Conservation (phyloP, 2,113 vertebrate genomes). For the Rhinichthys klamathensis region DNA sequence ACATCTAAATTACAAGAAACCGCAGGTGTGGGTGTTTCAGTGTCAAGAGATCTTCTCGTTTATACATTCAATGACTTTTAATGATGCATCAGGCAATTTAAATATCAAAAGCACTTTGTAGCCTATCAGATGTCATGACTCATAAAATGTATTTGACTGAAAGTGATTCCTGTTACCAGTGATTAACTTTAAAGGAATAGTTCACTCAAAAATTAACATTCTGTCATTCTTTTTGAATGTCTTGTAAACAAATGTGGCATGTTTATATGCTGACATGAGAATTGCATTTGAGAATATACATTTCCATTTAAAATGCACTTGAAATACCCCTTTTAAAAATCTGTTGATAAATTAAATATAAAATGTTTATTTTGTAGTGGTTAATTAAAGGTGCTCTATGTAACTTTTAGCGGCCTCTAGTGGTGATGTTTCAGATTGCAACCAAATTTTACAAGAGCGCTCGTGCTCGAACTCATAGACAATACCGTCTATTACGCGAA, state of each 20-base stretch:
- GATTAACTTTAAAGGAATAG: neutral
- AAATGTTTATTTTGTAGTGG: neutral
- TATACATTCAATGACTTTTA: neutral
- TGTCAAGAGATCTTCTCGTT: slow-evolving; percentile 15
- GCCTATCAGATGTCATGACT: slow-evolving; percentile 26
- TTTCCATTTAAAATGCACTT: neutral
- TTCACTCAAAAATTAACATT: neutral
- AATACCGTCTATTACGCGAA: too few species aligned
- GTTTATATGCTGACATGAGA: neutral
- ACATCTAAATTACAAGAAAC: slow-evolving; percentile 31
- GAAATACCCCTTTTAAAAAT: neutral
- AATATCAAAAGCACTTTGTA: slow-evolving; percentile 24
- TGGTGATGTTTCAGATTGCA: too few species aligned
- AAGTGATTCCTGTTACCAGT: neutral
- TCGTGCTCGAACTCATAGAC: too few species aligned
- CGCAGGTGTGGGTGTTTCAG: slow-evolving; percentile 5
- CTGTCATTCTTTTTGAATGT: neutral
- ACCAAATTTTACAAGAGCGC: too few species aligned
- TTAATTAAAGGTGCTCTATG: too few species aligned
- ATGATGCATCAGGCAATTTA: slow-evolving; percentile 4
- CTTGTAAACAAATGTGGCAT: neutral
- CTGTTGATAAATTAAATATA: neutral
- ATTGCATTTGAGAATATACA: neutral
- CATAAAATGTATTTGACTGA: neutral
- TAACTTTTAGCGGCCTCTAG: too few species aligned